Base-by-base conservation (phyloP, 2,113 vertebrate genomes). In the Clarias macrocephalus region DNA sequence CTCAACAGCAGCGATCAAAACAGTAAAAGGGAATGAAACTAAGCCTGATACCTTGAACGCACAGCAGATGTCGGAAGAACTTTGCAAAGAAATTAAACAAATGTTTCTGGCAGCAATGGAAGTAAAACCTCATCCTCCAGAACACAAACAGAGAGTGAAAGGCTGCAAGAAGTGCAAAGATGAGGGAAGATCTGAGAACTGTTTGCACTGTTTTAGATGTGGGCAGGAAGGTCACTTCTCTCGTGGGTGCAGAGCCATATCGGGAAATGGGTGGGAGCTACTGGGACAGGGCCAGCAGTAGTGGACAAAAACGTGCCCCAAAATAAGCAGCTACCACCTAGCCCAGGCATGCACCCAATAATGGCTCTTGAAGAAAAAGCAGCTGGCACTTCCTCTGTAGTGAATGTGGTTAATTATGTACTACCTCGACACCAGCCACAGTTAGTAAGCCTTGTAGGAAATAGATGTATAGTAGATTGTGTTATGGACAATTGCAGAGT, bases 191-290 rank as follows among this genome's bases (percentile, higher is more conserved):
- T 33, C 56, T 15, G 85, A 87, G 37, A 87, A 83, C 7, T 85
- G 88, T 81, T 30, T 16, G 1, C 83, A 89, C 83, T 88, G 70
- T 70, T 89, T 79, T 65, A 57, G 48, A 25, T 89, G 83, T 85
- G 76, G 87, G 5, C 63, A 3, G 30, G 75, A 85, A 16, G 89
- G 80, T 23, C 86, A 89, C 52, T 66, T 68, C n/a, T 87, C 66
- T 42, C 23, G 5, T 21, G 82, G 88, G 25, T 87, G 85, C 82
- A 21, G 88, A 80, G 56, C 25, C 33, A 37, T 37, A 37, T 37
- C 2, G 33, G 33, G 33, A 37, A 37, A 37, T 37, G 33, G 33
- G 2, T 37, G 33, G 33, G 33, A 3, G 3, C 33, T 37, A 37
- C 33, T 37, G 33, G 33, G 33, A n/a, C 21, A 54, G 84, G 62